phyloP scores from a whole-genome alignment of 2,113 vertebrate species.

The Protobothrops flavoviridis region DNA sequence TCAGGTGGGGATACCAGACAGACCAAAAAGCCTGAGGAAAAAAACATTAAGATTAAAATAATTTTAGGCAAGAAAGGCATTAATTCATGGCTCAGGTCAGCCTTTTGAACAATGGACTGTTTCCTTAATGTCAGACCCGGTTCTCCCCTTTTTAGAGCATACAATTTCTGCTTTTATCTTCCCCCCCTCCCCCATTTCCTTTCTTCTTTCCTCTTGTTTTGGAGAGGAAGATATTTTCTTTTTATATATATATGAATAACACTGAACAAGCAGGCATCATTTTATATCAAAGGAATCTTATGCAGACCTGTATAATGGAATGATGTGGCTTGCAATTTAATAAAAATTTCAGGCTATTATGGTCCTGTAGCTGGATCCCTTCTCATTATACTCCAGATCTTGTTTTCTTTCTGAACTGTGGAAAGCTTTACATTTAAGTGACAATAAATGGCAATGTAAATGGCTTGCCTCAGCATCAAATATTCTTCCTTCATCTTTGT shows the following conservation, averaged over 20 bases:
- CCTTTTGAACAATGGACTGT: neutral
- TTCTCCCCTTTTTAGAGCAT: neutral
- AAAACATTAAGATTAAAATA: neutral
- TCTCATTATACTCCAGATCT: neutral
- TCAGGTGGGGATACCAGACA: slow-evolving; percentile 27
- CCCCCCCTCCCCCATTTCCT: neutral
- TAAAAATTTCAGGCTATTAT: neutral
- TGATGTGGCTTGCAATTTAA: neutral
- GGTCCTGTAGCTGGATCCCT: neutral
- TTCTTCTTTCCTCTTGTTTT: neutral
- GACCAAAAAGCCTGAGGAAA: slow-evolving; percentile 44
- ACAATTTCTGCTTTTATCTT: neutral
- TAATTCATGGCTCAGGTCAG: rapidly evolving
- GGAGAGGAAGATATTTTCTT: neutral
- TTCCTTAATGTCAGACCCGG: neutral
- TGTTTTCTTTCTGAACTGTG: neutral
- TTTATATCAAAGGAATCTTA: neutral
- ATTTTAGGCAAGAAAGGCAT: neutral
- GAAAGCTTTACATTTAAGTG: neutral
- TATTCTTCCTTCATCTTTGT: neutral
- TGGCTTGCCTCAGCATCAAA: neutral
- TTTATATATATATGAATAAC: neutral
- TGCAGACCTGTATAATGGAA: neutral
- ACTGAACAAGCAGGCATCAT: neutral
- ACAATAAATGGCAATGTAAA: neutral